Conservation (phyloP, 2,113 vertebrate species). For the Oplegnathus fasciatus region DNA sequence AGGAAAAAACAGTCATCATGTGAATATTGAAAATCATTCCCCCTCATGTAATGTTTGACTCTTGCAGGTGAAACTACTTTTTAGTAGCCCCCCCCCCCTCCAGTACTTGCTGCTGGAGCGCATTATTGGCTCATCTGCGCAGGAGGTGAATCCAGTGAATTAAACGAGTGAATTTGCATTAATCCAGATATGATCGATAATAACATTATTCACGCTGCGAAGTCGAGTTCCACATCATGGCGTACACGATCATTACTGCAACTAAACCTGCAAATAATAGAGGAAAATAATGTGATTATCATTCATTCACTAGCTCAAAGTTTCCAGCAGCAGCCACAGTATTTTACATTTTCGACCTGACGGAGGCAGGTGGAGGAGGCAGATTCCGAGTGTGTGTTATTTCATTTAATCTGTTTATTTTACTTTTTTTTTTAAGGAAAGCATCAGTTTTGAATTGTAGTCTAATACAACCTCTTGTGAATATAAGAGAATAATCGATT, state of each 20-base stretch:
- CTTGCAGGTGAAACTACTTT: constrained; percentile 22
- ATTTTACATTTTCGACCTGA: constrained; percentile 33
- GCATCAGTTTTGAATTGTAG: not conserved
- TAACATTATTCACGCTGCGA: constrained; percentile 74
- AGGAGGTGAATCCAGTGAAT: constrained; percentile 58
- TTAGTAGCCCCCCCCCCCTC: not conserved
- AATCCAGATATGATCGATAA: constrained; percentile 74
- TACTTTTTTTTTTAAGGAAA: not conserved
- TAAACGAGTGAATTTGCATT: constrained; percentile 70
- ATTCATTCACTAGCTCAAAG: constrained; percentile 8
- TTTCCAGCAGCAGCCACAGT: constrained; percentile 15
- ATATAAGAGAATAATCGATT: not conserved
- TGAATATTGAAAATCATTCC: constrained; percentile 7
- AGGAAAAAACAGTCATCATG: not conserved
- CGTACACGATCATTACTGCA: constrained; percentile 60
- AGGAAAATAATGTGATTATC: constrained; percentile 46
- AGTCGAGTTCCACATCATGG: constrained; percentile 60
- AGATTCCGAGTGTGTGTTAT: not conserved
- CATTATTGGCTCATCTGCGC: constrained; percentile 53
- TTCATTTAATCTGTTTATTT: not conserved
- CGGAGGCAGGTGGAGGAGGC: constrained; percentile 11
- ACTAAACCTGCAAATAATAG: constrained; percentile 56
- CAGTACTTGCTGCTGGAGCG: not conserved
- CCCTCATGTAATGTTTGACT: constrained; percentile 9
- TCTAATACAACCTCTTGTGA: not conserved